A percentile compares a stretch with the other conserved stretches of the same genome.
phyloP scores from a whole-genome alignment of 1,140 invertebrate species.

The Physella acuta region DNA sequence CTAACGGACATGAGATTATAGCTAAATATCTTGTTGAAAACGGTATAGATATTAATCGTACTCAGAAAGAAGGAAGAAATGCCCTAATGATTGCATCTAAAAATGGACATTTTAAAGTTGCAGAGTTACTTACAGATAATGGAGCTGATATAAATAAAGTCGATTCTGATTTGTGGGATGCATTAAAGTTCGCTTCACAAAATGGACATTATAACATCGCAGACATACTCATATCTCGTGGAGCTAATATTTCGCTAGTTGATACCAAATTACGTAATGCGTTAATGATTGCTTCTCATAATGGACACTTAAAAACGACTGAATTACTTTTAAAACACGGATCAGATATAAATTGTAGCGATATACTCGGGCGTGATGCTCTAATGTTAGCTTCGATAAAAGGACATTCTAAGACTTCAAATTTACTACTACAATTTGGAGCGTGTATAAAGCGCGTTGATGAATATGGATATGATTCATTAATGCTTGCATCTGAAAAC shows the following conservation, averaged over 20 bases:
- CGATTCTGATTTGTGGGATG: background rate
- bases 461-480: slow-evolving; percentile 1
- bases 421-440: background rate
- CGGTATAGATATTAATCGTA: slow-evolving; percentile 4
- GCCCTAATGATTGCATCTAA: background rate
- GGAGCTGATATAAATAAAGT: background rate
- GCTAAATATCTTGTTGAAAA: background rate
- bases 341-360: no score
- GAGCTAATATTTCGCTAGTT: background rate
- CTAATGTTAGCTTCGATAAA: slow-evolving; percentile 2
- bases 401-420: background rate
- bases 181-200: background rate
- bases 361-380: no score
- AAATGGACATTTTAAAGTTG: background rate
- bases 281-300: background rate
- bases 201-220: background rate
- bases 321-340: no score
- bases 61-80: background rate
- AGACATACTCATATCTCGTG: background rate
- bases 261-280: background rate
- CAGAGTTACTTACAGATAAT: background rate
- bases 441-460: background rate
- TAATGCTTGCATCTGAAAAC: background rate
- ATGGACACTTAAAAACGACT: no score
- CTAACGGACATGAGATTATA: background rate